These are phyloP conservation scores for Seriola aureovittata DNA, from an alignment of 2,113 vertebrate genomes.

Conservation along the genomic window DNA sequence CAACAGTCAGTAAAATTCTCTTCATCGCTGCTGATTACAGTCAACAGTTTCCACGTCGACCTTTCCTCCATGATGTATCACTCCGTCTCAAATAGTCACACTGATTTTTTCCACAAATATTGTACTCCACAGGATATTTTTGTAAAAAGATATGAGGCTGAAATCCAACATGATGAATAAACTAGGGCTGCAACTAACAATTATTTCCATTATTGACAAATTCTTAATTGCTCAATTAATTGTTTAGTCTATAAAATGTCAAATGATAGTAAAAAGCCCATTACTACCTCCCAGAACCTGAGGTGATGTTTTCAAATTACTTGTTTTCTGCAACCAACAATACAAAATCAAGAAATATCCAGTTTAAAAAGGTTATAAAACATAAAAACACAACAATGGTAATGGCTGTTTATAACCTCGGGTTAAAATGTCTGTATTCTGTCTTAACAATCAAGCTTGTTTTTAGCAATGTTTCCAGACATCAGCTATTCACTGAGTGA, in stretches of 20 bases:
- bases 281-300: neutral
- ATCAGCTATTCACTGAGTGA: neutral
- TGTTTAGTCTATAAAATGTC: neutral
- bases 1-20: slow-evolving; percentile 55
- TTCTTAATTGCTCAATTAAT: neutral
- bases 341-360: neutral
- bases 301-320: neutral
- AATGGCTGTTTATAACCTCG: neutral
- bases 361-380: neutral
- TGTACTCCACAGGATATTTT: neutral
- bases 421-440: neutral
- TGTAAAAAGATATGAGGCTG: neutral
- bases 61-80: neutral
- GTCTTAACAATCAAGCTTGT: neutral
- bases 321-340: neutral
- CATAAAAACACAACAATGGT: neutral
- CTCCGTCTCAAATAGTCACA: neutral
- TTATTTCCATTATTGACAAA: neutral
- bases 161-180: slow-evolving; percentile 1
- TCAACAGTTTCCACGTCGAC: slow-evolving; percentile 16
- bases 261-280: neutral
- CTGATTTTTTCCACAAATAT: neutral
- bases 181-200: neutral
- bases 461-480: neutral
- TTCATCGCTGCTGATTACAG: neutral